Evolutionary conservation across 2,113 vertebrate genomes (phyloP), one percentile per base, ranked within the genome.

Genomic region (Vulpes vulpes): DNA sequence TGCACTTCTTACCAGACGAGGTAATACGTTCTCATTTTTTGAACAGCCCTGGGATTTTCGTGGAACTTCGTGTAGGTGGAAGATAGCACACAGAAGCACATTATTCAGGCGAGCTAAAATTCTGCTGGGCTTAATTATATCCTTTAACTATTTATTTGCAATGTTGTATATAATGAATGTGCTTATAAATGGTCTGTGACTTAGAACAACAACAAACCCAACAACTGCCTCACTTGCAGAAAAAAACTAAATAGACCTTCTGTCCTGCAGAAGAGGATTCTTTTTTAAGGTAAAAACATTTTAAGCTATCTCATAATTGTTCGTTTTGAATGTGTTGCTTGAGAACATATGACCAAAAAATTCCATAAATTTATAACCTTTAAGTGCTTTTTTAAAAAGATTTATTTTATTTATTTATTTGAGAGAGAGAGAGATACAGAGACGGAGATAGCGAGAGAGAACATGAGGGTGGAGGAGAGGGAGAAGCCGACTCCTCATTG

Each of bases 261-360:
- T 82, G 22, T 82, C 12, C 12, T 35, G 20, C 4, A 64, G 81
- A 97, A 95, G n/a, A 78, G 32, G 14, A 87, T 91, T 62, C 51
- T 91, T 71, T 86, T 49, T 94, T 69, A 86, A 90, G 30, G 32
- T 65, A 69, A 80, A 91, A 89, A 69, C 62, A 32, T 83, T 79
- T 95, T 35, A 83, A 89, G 15, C 53, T 84, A 32, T 38, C 10
- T 97, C 27, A 80, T 80, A 89, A 51, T 60, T 83, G 4, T 95
- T 38, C 20, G 93, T 98, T 93, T 95, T 86, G 57, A 51, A 74
- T 87, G 85, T 60, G 12, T 93, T 43, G 11, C 64, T 96, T 93
- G 32, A 38, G 65, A 95, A 81, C 27, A 86, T 30, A 87, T 22
- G 53, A 81, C 32, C 96, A 91, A 91, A 57, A 67, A n/a, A 14